Evolutionary conservation across 2,888 invertebrate genomes (phyloP).

Genomic region (Sarcophaga rosellei): DNA sequence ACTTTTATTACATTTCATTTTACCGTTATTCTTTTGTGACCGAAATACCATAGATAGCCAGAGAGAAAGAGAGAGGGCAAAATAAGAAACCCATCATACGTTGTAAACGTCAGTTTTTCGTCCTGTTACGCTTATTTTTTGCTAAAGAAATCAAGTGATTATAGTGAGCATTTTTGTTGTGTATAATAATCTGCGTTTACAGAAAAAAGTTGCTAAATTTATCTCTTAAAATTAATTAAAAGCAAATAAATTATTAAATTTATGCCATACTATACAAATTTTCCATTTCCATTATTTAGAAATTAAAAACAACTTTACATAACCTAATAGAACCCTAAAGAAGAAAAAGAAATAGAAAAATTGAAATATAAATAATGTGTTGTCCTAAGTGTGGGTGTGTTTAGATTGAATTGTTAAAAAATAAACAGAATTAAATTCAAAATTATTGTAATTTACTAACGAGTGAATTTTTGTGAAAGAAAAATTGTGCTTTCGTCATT

Average conservation of each 20-base stretch:
- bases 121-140: constrained; percentile 35
- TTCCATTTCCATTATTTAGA: background rate
- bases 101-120: constrained; percentile 34
- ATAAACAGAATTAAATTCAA: constrained; percentile 2
- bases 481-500: background rate
- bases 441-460: background rate
- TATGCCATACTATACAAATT: background rate
- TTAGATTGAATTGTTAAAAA: background rate
- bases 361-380: constrained; percentile 10
- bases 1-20: constrained; percentile 1
- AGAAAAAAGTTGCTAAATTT: constrained; percentile 4
- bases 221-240: constrained; percentile 13
- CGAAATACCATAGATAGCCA: background rate
- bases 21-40: constrained; percentile 40
- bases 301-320: constrained; percentile 30
- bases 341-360: background rate
- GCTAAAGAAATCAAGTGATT: background rate
- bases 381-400: constrained; percentile 56
- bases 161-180: constrained; percentile 27
- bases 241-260: background rate
- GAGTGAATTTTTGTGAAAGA: background rate
- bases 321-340: background rate
- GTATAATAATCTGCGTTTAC: constrained; percentile 22
- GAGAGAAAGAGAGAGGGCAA: constrained; percentile 1
- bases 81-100: constrained; percentile 13